Conservation (phyloP, 2,113 vertebrate genomes). For the Xenopus borealis region DNA sequence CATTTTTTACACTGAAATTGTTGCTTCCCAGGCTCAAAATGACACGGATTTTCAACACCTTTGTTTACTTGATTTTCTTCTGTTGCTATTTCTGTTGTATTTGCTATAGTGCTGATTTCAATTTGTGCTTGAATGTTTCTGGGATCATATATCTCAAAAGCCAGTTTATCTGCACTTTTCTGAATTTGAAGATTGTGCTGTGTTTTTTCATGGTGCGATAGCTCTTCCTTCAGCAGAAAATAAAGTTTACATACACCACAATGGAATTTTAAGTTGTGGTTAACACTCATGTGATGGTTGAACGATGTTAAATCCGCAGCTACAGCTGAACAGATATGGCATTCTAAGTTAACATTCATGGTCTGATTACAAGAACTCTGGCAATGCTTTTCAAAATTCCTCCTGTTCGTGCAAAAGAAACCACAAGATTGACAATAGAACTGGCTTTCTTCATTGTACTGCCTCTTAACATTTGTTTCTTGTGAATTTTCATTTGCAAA, state of each 20-base stretch:
- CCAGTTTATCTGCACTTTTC: slow-evolving; percentile 43
- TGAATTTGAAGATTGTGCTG: slow-evolving; percentile 52
- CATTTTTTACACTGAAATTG: slow-evolving; percentile 85
- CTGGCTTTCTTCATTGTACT: slow-evolving; percentile 61
- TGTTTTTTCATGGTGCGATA: slow-evolving; percentile 55
- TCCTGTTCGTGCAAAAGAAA: slow-evolving; percentile 55
- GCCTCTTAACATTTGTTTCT: slow-evolving; percentile 62
- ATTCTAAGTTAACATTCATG: slow-evolving; percentile 50
- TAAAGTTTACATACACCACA: slow-evolving; percentile 59
- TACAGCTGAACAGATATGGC: slow-evolving; percentile 59
- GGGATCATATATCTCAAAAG: slow-evolving; percentile 47
- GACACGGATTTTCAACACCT: background rate
- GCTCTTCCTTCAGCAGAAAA: slow-evolving; percentile 59
- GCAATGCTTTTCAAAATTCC: slow-evolving; percentile 61
- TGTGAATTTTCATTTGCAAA: slow-evolving; percentile 64
- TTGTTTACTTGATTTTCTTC: slow-evolving; percentile 49
- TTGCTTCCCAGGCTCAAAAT: slow-evolving; percentile 56
- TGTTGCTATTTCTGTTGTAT: slow-evolving; percentile 47
- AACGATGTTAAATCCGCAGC: slow-evolving; percentile 48
- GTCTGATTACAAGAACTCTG: slow-evolving; percentile 56
- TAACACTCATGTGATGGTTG: slow-evolving; percentile 60
- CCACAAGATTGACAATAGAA: slow-evolving; percentile 61
- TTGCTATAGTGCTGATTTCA: slow-evolving; percentile 40
- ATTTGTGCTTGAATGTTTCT: background rate
- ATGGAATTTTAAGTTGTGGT: slow-evolving; percentile 54